Evolutionary conservation across 2,888 invertebrate genomes (phyloP), one percentile per base, ranked within the genome.

Genomic region (Parapristionchus giblindavisi): DNA sequence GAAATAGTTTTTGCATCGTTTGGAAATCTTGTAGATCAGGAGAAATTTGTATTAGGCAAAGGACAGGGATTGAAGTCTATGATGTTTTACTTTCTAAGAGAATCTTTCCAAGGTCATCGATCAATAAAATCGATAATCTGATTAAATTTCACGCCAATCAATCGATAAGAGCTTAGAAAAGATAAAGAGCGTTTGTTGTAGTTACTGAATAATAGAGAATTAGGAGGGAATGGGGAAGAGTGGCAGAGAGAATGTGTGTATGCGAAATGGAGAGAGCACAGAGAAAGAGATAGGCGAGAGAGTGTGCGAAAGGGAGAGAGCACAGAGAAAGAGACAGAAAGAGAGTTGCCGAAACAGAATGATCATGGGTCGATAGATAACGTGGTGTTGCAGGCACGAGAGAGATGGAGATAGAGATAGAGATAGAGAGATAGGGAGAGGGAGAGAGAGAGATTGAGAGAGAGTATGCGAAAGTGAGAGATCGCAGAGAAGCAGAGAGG

Each of bases 101-200:
- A n/a, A n/a, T 40, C 5, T 17, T 38, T 1, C 29, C 38, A 17
- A 61, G 17, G 14, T 29, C 1, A 8, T 2, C 32, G 1, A 11
- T 3, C 11, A 58, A 21, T n/a, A 17, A 58, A 58, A 58, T 11
- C 32, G 3, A 58, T 3, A 3, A 1, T n/a, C 38, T 24, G 1
- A 4, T n/a, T 27, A 21, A 63, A 1, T n/a, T 27, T 36, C 40
- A 43, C 2, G 65, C 2, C 2, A 27, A 17, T 29, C 36, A 32
- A 43, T 65, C 65, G 65, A 40, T 65, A 43, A 65, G 48, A 40
- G 32, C 51, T 48, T 48, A 14, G 48, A 38, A 43, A 51, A 34
- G 43, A 51, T 43, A 51, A 43, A 32, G 48, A 48, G 21, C 48
- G 21, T 34, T 66, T 66, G 66, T 34, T 66, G 32, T 29, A 11